phyloP scores from a whole-genome alignment of 2,797 vertebrate genomes.

The Myotis pilosus region DNA sequence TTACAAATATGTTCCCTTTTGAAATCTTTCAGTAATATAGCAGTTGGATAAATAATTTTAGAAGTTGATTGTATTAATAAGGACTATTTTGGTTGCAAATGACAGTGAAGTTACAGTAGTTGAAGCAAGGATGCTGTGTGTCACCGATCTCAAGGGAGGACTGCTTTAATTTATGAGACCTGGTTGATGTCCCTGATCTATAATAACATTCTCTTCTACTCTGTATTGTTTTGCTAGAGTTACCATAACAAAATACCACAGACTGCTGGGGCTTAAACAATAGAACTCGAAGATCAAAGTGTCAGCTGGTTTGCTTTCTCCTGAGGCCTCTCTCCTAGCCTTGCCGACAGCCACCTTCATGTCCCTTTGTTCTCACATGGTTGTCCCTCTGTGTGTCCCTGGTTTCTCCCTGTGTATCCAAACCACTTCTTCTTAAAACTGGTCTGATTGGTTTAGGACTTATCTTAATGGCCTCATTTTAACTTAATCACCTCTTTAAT shows the following conservation, averaged over 20 bases:
- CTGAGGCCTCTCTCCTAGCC: not conserved
- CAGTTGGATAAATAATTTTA: not conserved
- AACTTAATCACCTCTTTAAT: not conserved
- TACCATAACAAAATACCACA: not conserved
- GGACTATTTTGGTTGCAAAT: not conserved
- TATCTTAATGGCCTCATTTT: not conserved
- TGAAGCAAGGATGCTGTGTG: not conserved
- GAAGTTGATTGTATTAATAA: not conserved
- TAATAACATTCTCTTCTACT: not conserved
- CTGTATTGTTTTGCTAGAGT: not conserved
- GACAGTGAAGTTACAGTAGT: not conserved
- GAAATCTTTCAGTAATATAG: constrained; percentile 3
- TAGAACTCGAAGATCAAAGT: not conserved
- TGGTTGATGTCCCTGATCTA: not conserved
- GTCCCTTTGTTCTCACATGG: not conserved
- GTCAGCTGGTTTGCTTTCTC: not conserved
- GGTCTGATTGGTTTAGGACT: not conserved
- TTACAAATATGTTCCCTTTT: not conserved
- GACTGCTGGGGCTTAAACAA: not conserved
- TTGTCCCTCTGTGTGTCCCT: not conserved
- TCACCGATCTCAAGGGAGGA: not conserved
- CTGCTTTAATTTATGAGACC: not conserved
- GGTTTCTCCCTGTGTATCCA: not conserved
- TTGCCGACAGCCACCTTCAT: not conserved
- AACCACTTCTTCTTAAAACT: not conserved